A percentile compares a stretch with the other conserved stretches of the same genome.
Evolutionary conservation across 1,140 invertebrate genomes (phyloP).

Genomic region (Eciton burchellii): DNA sequence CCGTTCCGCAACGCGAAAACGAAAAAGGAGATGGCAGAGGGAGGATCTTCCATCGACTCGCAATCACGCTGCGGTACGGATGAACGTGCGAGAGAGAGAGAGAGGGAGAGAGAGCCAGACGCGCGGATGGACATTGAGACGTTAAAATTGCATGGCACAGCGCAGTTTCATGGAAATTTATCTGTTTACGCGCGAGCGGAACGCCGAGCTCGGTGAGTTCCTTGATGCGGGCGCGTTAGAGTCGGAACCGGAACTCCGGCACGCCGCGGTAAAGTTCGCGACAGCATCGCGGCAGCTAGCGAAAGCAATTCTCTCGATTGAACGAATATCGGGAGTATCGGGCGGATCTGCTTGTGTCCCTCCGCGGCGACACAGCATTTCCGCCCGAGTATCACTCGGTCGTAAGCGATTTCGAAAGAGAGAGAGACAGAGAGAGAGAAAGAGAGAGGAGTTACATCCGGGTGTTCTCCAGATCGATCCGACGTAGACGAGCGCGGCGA

Average conservation of each 20-base stretch:
- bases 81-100: not conserved
- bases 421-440: too few relatives aligned
- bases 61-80: not conserved
- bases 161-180: conserved; percentile 24
- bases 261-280: conserved; percentile 43
- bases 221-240: conserved; percentile 12
- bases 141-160: not conserved
- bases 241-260: conserved; percentile 29
- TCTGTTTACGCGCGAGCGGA: conserved; percentile 22
- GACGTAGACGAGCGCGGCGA: not conserved
- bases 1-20: too few relatives aligned
- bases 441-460: not conserved
- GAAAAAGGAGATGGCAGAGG: not conserved
- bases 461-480: conserved; percentile 34
- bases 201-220: not conserved
- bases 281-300: conserved; percentile 43
- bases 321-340: conserved; percentile 44
- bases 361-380: conserved; percentile 9
- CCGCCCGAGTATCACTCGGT: conserved; percentile 3
- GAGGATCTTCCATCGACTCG: not conserved
- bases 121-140: not conserved
- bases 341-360: conserved; percentile 10
- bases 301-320: conserved; percentile 51
- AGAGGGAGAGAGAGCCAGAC: too few relatives aligned
- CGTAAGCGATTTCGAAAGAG: conserved; percentile 39